A percentile compares a stretch with the other conserved stretches of the same genome.
Conservation (phyloP, 1,140 invertebrate genomes). For the Ceratosolen solmsi region DNA sequence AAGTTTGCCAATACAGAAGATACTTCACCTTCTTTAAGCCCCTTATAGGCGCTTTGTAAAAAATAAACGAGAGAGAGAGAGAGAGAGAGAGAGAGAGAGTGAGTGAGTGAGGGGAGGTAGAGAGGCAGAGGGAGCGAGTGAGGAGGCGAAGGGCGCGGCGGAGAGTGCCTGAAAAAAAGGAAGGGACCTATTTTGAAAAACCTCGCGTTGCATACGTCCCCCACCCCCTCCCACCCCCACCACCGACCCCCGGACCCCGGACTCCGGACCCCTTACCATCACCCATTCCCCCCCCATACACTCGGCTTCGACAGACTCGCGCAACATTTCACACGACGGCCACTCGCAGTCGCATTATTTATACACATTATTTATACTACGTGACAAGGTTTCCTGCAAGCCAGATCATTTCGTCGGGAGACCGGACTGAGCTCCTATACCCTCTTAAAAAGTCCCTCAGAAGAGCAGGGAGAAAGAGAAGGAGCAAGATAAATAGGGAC, state of each 20-base stretch:
- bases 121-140: not conserved
- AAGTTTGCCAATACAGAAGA: constrained; percentile 35
- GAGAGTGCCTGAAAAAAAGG: constrained; percentile 4
- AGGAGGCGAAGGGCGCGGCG: not conserved
- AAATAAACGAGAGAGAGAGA: constrained; percentile 10
- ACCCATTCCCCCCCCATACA: not conserved
- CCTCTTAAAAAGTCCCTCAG: constrained; percentile 14
- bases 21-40: constrained; percentile 18
- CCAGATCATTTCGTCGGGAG: constrained; percentile 31
- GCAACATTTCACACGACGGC: constrained; percentile 38
- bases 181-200: constrained; percentile 11
- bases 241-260: not conserved
- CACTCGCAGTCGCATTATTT: constrained; percentile 44
- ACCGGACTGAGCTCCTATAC: not conserved
- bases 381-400: constrained; percentile 46
- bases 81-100: not conserved
- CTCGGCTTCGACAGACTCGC: not conserved
- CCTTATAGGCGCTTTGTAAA: constrained; percentile 24
- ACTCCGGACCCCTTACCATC: not conserved
- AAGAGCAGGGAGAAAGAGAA: not conserved
- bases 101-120: not conserved
- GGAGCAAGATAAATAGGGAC: no score
- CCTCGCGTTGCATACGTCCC: not conserved
- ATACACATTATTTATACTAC: constrained; percentile 46
- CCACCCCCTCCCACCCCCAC: not conserved